A percentile compares a stretch with the other conserved stretches of the same genome.
These are phyloP conservation scores for Aurelia aurita DNA, from an alignment of 30 jellyfish, hydroid and myxozoan genomes.

Conservation along the genomic window DNA sequence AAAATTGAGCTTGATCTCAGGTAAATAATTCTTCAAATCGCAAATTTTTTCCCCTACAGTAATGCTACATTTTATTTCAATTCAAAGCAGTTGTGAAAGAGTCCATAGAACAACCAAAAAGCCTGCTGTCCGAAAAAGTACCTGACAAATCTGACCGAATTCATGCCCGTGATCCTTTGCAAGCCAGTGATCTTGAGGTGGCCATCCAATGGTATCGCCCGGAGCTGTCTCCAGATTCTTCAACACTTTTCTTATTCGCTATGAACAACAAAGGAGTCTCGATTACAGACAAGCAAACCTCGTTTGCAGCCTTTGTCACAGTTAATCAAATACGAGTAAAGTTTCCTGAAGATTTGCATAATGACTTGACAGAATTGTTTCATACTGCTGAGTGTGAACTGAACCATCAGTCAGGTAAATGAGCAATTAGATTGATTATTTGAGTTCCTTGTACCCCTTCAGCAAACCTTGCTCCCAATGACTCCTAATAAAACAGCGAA, in stretches of 20 bases:
- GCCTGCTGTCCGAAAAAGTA: slow-evolving; percentile 33
- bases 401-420: slow-evolving; percentile 23
- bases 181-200: slow-evolving; percentile 79
- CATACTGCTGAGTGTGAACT: slow-evolving; percentile 67
- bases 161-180: slow-evolving; percentile 79
- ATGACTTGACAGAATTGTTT: slow-evolving; percentile 46
- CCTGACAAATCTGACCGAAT: slow-evolving; percentile 73
- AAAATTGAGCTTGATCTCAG: no score
- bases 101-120: neutral
- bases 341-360: slow-evolving; percentile 50
- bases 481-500: no score
- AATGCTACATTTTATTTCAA: neutral
- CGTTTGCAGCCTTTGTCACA: slow-evolving; percentile 56
- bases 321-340: slow-evolving; percentile 4
- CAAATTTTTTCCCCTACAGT: neutral
- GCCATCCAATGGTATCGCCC: slow-evolving; percentile 81
- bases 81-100: slow-evolving; percentile 4
- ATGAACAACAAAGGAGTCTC: slow-evolving; percentile 74
- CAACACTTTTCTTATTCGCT: slow-evolving; percentile 43
- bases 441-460: no score
- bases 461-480: no score
- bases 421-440: neutral
- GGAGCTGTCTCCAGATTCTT: slow-evolving; percentile 31
- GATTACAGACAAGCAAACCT: slow-evolving; percentile 62
- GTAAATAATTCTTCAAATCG: no score